Percentiles rank a stretch among this genome's conserved stretches.
Conservation (phyloP, 2,113 vertebrate species). For the Gymnobelideus leadbeateri region DNA sequence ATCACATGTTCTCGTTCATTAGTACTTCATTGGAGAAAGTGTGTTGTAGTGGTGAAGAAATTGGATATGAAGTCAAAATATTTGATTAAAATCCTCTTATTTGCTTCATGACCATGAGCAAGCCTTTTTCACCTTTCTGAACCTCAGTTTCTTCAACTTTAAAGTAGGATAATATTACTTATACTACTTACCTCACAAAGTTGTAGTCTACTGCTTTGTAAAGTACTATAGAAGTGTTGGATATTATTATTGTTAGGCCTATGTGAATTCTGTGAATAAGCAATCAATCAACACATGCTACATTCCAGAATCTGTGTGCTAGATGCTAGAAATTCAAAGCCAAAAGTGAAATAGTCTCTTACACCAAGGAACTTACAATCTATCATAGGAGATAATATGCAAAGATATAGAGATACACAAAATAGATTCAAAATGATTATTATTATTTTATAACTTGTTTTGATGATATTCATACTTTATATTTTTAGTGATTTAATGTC, state of each 20-base stretch:
- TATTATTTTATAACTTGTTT: background rate
- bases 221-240: background rate
- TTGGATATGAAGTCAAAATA: background rate
- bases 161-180: background rate
- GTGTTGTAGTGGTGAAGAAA: background rate
- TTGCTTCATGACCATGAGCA: accelerated
- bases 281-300: background rate
- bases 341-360: background rate
- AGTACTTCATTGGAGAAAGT: background rate
- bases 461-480: background rate
- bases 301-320: background rate
- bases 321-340: background rate
- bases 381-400: background rate
- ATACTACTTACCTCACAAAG: background rate
- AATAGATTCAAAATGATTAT: background rate
- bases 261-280: background rate
- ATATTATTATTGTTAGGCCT: background rate
- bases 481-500: background rate
- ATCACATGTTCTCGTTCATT: background rate
- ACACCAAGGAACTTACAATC: background rate
- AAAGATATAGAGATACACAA: background rate
- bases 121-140: background rate
- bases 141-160: background rate
- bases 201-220: background rate
- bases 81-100: background rate